Percentiles rank a stretch among this genome's conserved stretches.
Evolutionary conservation across 2,888 invertebrate genomes (phyloP).

Genomic region (Cephonodes hylas): DNA sequence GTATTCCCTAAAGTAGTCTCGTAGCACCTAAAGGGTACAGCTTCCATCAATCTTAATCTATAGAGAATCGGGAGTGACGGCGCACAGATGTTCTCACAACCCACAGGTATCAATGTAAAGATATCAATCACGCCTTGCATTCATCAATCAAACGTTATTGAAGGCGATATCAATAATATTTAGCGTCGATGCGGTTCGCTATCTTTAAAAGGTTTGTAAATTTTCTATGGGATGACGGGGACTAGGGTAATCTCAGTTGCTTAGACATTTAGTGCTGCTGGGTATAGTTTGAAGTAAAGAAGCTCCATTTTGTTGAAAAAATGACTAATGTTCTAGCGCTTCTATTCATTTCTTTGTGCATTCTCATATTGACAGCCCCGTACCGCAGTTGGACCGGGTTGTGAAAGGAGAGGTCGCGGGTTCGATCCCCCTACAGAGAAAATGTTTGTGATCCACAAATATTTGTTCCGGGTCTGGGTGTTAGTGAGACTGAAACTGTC

Average conservation of each 20-base stretch:
- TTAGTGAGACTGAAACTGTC: too few species aligned
- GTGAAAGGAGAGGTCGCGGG: too few species aligned
- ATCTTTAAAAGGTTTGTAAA: background rate
- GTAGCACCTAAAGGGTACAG: background rate
- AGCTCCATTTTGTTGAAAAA: too few species aligned
- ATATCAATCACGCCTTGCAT: conserved; percentile 9
- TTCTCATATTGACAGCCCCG: too few species aligned
- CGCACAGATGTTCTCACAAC: background rate
- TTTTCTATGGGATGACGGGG: background rate
- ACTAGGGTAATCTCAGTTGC: background rate
- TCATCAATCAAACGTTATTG: background rate
- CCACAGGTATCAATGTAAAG: background rate
- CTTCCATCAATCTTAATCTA: conserved; percentile 1
- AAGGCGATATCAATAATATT: background rate
- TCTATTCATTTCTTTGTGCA: too few species aligned
- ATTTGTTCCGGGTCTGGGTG: too few species aligned
- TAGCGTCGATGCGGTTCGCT: background rate
- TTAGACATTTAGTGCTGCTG: background rate
- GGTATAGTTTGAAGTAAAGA: too few species aligned
- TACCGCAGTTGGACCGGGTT: too few species aligned
- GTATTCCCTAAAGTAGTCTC: background rate
- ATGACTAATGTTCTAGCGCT: too few species aligned
- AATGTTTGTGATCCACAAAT: too few species aligned
- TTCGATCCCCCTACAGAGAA: too few species aligned
- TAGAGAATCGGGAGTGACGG: background rate